These are phyloP conservation scores for Exocentrus adspersus DNA, from an alignment of 2,888 invertebrate genomes.

Conservation along the genomic window DNA sequence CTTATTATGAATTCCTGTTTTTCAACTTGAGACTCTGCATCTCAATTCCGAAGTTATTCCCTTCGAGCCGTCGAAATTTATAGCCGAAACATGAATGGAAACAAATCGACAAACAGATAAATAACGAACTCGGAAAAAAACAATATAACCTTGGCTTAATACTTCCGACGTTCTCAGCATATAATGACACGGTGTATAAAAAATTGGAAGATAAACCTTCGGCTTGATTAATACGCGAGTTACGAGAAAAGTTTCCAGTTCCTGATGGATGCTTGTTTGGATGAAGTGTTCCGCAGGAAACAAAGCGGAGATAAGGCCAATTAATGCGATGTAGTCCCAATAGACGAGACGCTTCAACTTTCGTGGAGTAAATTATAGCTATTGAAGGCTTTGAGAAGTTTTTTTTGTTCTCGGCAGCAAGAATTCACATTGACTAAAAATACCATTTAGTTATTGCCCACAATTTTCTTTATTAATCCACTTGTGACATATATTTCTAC, in stretches of 20 bases:
- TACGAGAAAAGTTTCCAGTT: slow-evolving; percentile 19
- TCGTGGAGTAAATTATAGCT: neutral
- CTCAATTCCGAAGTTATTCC: neutral
- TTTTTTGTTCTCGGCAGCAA: too few species aligned
- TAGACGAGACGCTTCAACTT: slow-evolving; percentile 1
- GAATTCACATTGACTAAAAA: too few species aligned
- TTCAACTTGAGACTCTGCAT: neutral
- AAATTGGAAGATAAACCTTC: slow-evolving; percentile 17
- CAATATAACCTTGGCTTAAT: slow-evolving; percentile 6
- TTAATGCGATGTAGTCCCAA: slow-evolving; percentile 16
- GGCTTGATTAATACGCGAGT: slow-evolving; percentile 17
- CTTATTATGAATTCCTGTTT: neutral
- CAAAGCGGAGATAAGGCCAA: slow-evolving; percentile 19
- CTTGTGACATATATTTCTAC: too few species aligned
- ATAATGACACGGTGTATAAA: slow-evolving; percentile 5
- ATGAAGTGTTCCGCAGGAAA: slow-evolving; percentile 8
- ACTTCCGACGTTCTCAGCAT: slow-evolving; percentile 18
- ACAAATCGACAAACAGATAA: slow-evolving; percentile 5
- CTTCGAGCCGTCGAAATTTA: neutral
- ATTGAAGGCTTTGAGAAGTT: neutral
- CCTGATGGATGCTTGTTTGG: slow-evolving; percentile 23
- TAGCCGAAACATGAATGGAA: slow-evolving; percentile 3
- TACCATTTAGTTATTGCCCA: too few species aligned
- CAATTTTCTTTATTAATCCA: too few species aligned
- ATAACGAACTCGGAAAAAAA: slow-evolving; percentile 1